A percentile compares a stretch with the other conserved stretches of the same genome.
These are phyloP conservation scores for Lithobates sylvaticus DNA, from an alignment of 2,797 vertebrate species.

Conservation along the genomic window DNA sequence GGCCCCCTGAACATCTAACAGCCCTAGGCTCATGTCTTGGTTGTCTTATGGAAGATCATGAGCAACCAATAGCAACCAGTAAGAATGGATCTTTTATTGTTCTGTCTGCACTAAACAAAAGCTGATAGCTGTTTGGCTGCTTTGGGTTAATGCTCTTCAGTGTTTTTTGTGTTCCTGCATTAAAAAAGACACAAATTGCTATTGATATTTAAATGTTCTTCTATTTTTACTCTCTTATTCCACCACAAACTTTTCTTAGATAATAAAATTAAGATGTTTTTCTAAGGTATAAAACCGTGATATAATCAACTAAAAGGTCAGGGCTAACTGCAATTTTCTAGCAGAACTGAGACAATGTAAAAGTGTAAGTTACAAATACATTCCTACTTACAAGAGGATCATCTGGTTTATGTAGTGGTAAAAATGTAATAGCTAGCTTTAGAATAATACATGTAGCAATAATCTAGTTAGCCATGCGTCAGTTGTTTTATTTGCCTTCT, in stretches of 20 bases:
- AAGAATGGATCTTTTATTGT: too few relatives aligned
- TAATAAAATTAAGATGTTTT: not conserved
- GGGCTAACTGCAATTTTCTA: not conserved
- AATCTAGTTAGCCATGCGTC: not conserved
- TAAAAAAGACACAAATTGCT: too few relatives aligned
- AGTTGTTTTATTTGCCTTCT: constrained; percentile 9
- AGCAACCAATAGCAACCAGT: too few relatives aligned
- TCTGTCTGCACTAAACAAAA: too few relatives aligned
- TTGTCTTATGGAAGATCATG: too few relatives aligned
- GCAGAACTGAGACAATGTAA: not conserved
- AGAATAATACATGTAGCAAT: constrained; percentile 5
- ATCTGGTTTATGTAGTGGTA: constrained; percentile 1
- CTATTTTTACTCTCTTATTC: not conserved
- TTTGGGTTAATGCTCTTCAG: too few relatives aligned
- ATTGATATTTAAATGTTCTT: not conserved
- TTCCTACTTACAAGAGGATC: not conserved
- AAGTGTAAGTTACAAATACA: not conserved
- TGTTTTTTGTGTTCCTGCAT: too few relatives aligned
- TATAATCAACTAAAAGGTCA: not conserved
- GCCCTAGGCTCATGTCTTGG: too few relatives aligned
- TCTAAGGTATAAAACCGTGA: not conserved
- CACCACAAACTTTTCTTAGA: not conserved
- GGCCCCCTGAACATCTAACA: too few relatives aligned
- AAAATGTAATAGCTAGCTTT: not conserved
- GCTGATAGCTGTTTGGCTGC: too few relatives aligned